Evolutionary conservation across 2,888 invertebrate genomes (phyloP), one percentile per base, ranked within the genome.

Genomic region (Julus scanicus): DNA sequence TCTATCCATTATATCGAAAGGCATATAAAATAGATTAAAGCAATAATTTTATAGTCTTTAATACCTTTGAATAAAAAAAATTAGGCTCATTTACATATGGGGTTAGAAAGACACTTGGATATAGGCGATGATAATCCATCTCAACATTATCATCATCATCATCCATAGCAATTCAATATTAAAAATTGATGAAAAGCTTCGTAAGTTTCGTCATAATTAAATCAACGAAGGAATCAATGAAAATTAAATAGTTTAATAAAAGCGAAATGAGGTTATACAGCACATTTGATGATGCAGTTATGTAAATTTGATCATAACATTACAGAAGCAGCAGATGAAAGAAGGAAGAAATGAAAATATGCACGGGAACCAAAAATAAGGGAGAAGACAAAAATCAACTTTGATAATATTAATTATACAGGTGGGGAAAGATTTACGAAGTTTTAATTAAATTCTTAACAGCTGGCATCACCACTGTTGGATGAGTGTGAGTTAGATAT

Each of bases 231-330:
- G 80, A 80, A 80, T 80, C 80, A 39, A 80, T 29, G 80, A 80
- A 80, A 80, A 80, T 80, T 80, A 80, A 80, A 80, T 80, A 15
- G 80, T 80, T 80, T 80, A 37, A 80, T 80, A 80, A 80, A 80
- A 37, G 80, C 80, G 80, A 80, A 80, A 80, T 39, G 80, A 80
- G 80, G 80, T 80, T 80, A 80, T 15, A 15, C 37, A 80, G 80
- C 80, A 80, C 80, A 37, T 80, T 39, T 80, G 80, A 80, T 80
- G 80, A 37, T 80, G 80, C 80, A 37, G 80, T 80, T 80, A 80
- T 80, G 80, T 80, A 80, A 80, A 80, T 80, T 29, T 80, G 80
- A 80, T 80, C 37, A 80, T 80, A 80, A 80, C 80, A 80, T 80
- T 39, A 80, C 80, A 37, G 37, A 13, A 80, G 80, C 80, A 80